Conservation (phyloP, 2,888 invertebrate genomes). For the Fragum fragum region DNA sequence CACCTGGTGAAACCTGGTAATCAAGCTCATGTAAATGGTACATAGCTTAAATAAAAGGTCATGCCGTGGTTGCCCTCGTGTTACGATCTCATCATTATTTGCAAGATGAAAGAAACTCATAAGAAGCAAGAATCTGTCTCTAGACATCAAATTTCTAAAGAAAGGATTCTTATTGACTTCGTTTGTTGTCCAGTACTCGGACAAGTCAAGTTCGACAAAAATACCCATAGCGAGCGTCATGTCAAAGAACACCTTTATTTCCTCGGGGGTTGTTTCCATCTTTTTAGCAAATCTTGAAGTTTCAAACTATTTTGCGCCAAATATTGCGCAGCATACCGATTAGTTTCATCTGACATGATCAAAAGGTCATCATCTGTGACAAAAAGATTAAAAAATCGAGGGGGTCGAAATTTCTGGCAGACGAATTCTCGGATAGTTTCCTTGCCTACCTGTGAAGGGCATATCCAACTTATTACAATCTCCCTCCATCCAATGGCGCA, state of each 20-base stretch:
- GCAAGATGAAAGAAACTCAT: too few species aligned
- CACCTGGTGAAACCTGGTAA: too few species aligned
- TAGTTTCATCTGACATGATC: too few species aligned
- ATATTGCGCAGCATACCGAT: too few species aligned
- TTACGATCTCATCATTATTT: too few species aligned
- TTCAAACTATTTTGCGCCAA: too few species aligned
- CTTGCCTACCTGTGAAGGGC: conserved; percentile 4
- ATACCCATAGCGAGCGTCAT: conserved; percentile 56
- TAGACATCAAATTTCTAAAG: too few species aligned
- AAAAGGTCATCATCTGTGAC: too few species aligned
- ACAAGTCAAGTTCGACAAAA: conserved; percentile 44
- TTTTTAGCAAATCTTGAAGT: conserved; percentile 37
- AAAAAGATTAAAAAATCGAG: conserved; percentile 38
- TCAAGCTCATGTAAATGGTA: too few species aligned
- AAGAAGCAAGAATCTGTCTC: too few species aligned
- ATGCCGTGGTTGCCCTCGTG: conserved; percentile 39
- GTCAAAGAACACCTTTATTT: conserved; percentile 55
- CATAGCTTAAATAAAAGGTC: conserved; percentile 58
- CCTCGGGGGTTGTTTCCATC: conserved; percentile 34
- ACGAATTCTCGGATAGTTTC: conserved; percentile 5
- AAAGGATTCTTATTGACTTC: too few species aligned
- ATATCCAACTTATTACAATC: not conserved
- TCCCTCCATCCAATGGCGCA: not conserved
- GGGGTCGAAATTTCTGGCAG: conserved; percentile 18
- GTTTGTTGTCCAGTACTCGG: too few species aligned